Conservation (phyloP, 2,888 invertebrate genomes). For the Aphidoletes aphidimyza region DNA sequence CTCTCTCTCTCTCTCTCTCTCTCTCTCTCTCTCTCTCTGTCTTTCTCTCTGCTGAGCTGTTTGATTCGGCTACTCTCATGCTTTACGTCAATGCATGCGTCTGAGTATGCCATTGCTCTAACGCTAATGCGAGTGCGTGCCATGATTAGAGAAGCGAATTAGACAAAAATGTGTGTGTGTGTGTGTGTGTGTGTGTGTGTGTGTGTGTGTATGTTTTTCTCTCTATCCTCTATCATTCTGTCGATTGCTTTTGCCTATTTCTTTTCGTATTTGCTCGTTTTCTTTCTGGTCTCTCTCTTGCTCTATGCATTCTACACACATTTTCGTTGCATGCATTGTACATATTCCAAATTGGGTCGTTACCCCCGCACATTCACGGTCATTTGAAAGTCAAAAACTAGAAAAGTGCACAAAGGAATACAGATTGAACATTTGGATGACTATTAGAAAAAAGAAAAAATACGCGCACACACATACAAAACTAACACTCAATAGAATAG, state of each 20-base stretch:
- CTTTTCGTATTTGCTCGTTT: neutral
- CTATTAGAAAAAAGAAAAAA: conserved; percentile 11
- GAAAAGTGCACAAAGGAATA: conserved; percentile 41
- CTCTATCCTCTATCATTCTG: neutral
- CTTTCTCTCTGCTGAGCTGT: neutral
- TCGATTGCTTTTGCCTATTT: neutral
- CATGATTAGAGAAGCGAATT: conserved; percentile 22
- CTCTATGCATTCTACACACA: too few relatives aligned
- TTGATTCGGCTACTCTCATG: neutral
- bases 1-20: neutral
- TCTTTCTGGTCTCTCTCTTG: too few relatives aligned
- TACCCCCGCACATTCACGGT: conserved; percentile 61
- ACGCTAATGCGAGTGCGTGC: conserved; percentile 30
- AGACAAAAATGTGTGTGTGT: neutral
- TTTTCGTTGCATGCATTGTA: neutral
- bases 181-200: too few relatives aligned
- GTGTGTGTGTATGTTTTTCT: neutral
- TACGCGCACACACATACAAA: neutral
- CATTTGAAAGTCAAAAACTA: conserved; percentile 60
- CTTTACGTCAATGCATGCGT: neutral
- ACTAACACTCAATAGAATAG: neutral
- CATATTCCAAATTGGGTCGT: conserved; percentile 59
- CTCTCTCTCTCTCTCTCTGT: neutral
- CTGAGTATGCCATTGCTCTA: too few relatives aligned
- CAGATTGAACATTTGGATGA: conserved; percentile 37